A percentile compares a stretch with the other conserved stretches of the same genome.
These are phyloP conservation scores for Notiomystis cincta DNA, from an alignment of 2,113 vertebrate species.

Conservation along the genomic window DNA sequence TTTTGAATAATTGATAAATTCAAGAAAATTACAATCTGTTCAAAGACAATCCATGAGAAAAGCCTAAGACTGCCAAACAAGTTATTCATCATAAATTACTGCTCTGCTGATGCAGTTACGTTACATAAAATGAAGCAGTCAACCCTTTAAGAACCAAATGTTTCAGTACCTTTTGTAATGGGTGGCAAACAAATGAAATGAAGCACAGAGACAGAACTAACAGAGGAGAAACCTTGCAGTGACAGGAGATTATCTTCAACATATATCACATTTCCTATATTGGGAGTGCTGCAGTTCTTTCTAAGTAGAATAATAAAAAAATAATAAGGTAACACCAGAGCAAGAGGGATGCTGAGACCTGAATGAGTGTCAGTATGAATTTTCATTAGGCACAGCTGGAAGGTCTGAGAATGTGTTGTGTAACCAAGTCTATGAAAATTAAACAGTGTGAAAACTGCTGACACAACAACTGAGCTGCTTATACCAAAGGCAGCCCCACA, in stretches of 20 bases:
- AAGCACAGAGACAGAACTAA: neutral
- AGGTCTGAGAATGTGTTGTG: constrained; percentile 12
- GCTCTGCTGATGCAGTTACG: neutral
- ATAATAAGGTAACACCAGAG: neutral
- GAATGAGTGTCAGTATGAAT: neutral
- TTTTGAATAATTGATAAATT: constrained; percentile 50
- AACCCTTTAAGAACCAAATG: neutral
- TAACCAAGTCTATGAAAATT: constrained; percentile 33
- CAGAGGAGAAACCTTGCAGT: neutral
- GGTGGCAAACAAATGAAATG: neutral
- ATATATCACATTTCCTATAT: neutral
- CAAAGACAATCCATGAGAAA: neutral
- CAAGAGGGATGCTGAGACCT: neutral
- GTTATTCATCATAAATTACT: neutral
- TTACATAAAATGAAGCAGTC: neutral
- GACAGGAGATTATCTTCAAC: neutral
- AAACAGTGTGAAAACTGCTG: constrained; percentile 27
- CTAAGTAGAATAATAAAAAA: neutral
- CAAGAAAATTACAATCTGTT: constrained; percentile 31
- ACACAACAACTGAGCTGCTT: neutral
- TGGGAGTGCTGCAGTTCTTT: neutral
- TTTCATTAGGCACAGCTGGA: constrained; percentile 46
- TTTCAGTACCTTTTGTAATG: neutral
- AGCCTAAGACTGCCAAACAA: neutral
- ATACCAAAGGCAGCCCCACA: neutral